Evolutionary conservation across 1,140 invertebrate genomes (phyloP).

Genomic region (Lepidostoma basale): DNA sequence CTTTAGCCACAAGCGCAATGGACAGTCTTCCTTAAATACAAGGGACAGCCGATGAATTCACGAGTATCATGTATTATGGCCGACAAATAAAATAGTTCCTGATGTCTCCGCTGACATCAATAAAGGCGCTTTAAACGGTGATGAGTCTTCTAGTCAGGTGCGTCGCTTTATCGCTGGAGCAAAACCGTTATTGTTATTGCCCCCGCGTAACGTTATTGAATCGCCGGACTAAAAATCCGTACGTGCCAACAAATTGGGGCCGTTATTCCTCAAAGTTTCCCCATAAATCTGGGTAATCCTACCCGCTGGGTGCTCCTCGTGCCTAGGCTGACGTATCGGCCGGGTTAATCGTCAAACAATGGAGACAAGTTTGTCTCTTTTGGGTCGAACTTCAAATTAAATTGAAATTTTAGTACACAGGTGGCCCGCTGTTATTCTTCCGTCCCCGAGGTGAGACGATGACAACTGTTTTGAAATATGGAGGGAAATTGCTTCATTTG

Average conservation of each 20-base stretch:
- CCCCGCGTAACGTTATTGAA: conserved; percentile 29
- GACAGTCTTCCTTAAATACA: too few species aligned
- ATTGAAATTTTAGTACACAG: conserved; percentile 12
- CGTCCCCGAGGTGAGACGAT: not conserved
- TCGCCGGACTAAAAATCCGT: conserved; percentile 38
- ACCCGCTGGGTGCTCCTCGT: not conserved
- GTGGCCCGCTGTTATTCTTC: not conserved
- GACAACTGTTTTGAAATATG: not conserved
- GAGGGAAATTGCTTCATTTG: too few species aligned
- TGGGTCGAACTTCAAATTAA: conserved; percentile 1
- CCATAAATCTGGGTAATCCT: conserved; percentile 30
- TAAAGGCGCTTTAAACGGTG: conserved; percentile 41
- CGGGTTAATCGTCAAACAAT: conserved; percentile 22
- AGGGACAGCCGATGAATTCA: too few species aligned
- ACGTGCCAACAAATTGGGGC: conserved; percentile 42
- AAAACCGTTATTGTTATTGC: conserved; percentile 34
- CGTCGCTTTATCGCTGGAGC: conserved; percentile 40
- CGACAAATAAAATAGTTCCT: too few species aligned
- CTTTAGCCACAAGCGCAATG: too few species aligned
- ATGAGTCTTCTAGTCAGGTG: conserved; percentile 44
- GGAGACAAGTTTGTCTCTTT: conserved; percentile 26
- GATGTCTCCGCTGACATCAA: conserved; percentile 41
- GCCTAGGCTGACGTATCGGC: conserved; percentile 21
- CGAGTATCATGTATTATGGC: too few species aligned
- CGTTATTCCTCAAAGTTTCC: conserved; percentile 28